Evolutionary conservation across 2,797 vertebrate genomes (phyloP).

Genomic region (Pitangus sulphuratus): DNA sequence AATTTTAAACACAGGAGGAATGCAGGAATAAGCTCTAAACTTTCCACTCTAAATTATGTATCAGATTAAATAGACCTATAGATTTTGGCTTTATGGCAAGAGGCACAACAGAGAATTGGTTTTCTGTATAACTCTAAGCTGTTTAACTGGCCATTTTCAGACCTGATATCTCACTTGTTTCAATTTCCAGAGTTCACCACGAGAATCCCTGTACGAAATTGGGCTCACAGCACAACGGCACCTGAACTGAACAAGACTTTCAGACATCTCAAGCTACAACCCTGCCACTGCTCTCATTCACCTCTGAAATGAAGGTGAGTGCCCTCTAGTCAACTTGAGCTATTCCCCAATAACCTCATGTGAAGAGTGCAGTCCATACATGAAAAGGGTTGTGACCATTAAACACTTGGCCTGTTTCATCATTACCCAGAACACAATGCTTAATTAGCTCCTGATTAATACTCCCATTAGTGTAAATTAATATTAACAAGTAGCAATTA

Average conservation of each 20-base stretch:
- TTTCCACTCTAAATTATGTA: neutral
- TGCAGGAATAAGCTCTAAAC: neutral
- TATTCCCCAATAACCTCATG: neutral
- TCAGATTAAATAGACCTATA: neutral
- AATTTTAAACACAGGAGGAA: neutral
- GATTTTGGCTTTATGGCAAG: neutral
- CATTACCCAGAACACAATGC: neutral
- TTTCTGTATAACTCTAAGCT: neutral
- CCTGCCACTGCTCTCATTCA: neutral
- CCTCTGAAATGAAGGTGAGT: neutral
- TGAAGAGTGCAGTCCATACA: fast-evolving
- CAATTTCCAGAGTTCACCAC: neutral
- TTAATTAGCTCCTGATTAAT: neutral
- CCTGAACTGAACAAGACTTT: neutral
- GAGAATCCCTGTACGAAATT: neutral
- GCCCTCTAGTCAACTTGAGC: neutral
- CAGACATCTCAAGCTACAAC: fast-evolving
- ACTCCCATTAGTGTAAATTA: neutral
- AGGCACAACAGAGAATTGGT: neutral
- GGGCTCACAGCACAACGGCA: neutral
- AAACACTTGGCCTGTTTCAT: neutral
- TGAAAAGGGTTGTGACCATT: neutral
- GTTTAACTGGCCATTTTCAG: neutral
- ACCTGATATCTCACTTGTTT: neutral
- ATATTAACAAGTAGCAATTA: neutral